Evolutionary conservation across 2,113 vertebrate species (phyloP).

Genomic region (Aramus guarauna): DNA sequence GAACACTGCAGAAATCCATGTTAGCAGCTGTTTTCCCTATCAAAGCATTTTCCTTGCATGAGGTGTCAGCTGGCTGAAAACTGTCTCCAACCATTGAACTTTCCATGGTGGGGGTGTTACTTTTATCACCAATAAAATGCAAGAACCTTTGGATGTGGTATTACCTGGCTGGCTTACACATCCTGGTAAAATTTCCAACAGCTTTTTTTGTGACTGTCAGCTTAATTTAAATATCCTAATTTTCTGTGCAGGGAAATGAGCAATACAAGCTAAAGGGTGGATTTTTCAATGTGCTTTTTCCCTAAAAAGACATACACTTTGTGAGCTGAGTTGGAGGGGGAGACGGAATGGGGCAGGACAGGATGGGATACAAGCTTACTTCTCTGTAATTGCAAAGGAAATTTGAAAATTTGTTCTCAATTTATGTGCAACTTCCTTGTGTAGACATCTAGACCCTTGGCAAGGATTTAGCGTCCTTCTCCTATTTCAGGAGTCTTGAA

Average conservation of each 20-base stretch:
- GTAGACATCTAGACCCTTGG: background rate
- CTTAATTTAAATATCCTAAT: background rate
- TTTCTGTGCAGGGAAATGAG: background rate
- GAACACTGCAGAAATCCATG: slow-evolving; percentile 3
- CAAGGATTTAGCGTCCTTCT: background rate
- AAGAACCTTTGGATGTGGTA: slow-evolving; percentile 12
- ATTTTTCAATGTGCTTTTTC: background rate
- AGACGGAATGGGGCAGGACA: background rate
- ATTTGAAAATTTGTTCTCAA: background rate
- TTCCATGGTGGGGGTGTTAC: slow-evolving; percentile 40
- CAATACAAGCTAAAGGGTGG: background rate
- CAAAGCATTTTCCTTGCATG: slow-evolving; percentile 59
- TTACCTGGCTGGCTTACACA: slow-evolving; percentile 7
- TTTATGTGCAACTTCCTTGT: background rate
- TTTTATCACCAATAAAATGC: slow-evolving; percentile 38
- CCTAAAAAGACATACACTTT: background rate
- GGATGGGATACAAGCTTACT: background rate
- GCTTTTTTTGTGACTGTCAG: background rate
- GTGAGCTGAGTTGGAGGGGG: background rate
- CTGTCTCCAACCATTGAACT: slow-evolving; percentile 49
- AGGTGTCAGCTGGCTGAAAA: slow-evolving; percentile 52
- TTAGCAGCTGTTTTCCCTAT: slow-evolving; percentile 62
- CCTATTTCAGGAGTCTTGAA: background rate
- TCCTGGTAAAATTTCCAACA: slow-evolving; percentile 6
- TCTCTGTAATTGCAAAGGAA: background rate